Conservation (phyloP, 2,797 vertebrate species). For the Gallinago nigripennis region DNA sequence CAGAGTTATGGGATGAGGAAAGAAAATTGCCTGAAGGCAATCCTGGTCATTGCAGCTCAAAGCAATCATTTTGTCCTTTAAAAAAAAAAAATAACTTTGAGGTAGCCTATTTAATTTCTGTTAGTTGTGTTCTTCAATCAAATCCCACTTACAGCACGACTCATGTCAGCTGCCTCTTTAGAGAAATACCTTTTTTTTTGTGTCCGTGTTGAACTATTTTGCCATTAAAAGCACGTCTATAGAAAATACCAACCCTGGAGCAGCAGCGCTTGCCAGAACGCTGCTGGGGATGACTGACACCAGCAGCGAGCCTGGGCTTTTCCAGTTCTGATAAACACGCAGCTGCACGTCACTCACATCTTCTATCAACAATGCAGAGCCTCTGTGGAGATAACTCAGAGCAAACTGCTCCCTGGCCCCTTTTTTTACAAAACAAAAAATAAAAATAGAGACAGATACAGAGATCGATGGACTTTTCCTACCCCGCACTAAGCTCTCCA, state of each 20-base stretch:
- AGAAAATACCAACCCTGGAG: neutral
- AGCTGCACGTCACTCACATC: neutral
- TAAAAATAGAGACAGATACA: rapidly evolving
- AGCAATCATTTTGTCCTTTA: neutral
- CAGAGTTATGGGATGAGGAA: neutral
- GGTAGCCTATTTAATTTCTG: neutral
- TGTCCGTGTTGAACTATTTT: neutral
- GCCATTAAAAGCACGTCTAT: neutral
- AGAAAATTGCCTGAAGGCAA: neutral
- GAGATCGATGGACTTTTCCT: neutral
- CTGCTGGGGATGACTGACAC: neutral
- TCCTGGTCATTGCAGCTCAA: neutral
- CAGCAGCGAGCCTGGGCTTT: neutral
- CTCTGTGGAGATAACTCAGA: neutral
- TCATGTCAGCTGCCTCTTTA: neutral
- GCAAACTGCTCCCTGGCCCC: neutral
- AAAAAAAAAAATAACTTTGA: neutral
- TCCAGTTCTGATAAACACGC: neutral
- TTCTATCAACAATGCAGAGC: neutral
- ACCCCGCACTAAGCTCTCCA: neutral
- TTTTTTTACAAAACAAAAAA: neutral
- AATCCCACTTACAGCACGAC: neutral
- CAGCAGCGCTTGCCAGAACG: neutral
- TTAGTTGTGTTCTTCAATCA: neutral
- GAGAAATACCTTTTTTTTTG: neutral